These are phyloP conservation scores for Ferdinandea cuprea DNA, from an alignment of 2,888 invertebrate species.

Conservation along the genomic window DNA sequence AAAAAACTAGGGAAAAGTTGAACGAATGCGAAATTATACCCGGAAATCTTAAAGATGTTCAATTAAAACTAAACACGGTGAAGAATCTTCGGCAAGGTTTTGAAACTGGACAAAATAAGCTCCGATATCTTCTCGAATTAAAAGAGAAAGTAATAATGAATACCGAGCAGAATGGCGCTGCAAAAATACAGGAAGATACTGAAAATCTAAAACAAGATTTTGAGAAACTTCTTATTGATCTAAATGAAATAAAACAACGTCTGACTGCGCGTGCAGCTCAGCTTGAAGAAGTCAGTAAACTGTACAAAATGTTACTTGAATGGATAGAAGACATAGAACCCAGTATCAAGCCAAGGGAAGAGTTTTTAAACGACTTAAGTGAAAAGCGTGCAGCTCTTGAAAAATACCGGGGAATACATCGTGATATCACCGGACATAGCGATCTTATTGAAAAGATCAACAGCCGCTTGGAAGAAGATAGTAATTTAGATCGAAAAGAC, in stretches of 20 bases:
- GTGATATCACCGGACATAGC: slow-evolving; percentile 91
- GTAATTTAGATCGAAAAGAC: slow-evolving; percentile 86
- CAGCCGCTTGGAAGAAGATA: slow-evolving; percentile 88
- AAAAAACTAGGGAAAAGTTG: slow-evolving; percentile 93
- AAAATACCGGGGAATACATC: slow-evolving; percentile 91
- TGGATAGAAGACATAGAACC: slow-evolving; percentile 95
- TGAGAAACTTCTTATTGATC: slow-evolving; percentile 92
- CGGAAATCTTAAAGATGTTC: slow-evolving; percentile 91
- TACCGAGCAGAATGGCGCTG: slow-evolving; percentile 94
- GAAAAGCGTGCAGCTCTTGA: slow-evolving; percentile 95
- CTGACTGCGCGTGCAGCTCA: slow-evolving; percentile 90
- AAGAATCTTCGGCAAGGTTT: slow-evolving; percentile 94
- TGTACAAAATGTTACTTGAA: slow-evolving; percentile 90
- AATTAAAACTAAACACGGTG: slow-evolving; percentile 92
- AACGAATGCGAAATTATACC: slow-evolving; percentile 92
- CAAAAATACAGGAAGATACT: slow-evolving; percentile 95
- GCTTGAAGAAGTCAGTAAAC: slow-evolving; percentile 94
- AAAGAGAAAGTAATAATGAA: slow-evolving; percentile 97
- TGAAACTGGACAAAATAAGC: slow-evolving; percentile 95
- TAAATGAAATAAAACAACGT: slow-evolving; percentile 90
- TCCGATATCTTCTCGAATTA: slow-evolving; percentile 92
- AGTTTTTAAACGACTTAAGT: slow-evolving; percentile 92
- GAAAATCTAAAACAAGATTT: slow-evolving; percentile 94
- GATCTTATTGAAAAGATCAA: slow-evolving; percentile 91
- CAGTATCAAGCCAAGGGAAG: slow-evolving; percentile 89